These are phyloP conservation scores for Heliconius sara DNA, from an alignment of 2,888 invertebrate species.

Conservation along the genomic window DNA sequence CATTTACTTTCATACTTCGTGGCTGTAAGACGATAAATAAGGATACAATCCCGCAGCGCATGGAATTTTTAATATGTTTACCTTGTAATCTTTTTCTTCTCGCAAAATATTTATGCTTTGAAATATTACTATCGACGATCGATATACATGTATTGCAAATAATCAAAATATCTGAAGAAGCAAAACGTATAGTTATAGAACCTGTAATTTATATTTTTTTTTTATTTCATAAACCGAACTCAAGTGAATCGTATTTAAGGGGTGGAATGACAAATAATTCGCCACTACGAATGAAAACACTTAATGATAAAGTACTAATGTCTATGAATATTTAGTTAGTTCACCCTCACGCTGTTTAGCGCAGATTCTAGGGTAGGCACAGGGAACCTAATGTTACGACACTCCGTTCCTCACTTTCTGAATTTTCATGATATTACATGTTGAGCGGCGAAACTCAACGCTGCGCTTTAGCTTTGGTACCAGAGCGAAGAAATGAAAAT, in stretches of 20 bases:
- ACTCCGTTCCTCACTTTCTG: no score
- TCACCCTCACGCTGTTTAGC: no score
- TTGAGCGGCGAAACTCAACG: not conserved
- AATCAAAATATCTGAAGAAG: not conserved
- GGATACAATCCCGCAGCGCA: conserved; percentile 7
- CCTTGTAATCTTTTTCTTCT: conserved; percentile 22
- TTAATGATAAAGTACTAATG: not conserved
- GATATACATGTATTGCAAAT: not conserved
- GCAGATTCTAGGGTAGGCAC: no score
- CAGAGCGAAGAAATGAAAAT: not conserved
- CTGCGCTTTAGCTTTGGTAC: not conserved
- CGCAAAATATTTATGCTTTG: conserved; percentile 15
- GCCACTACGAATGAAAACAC: not conserved
- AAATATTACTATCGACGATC: conserved; percentile 11
- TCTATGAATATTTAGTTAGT: no score
- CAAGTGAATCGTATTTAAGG: no score
- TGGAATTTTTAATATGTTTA: conserved; percentile 29
- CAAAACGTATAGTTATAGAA: not conserved
- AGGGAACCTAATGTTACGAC: no score
- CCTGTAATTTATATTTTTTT: not conserved
- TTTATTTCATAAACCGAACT: not conserved
- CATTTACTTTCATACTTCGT: conserved; percentile 18
- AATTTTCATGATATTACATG: not conserved
- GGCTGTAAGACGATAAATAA: conserved; percentile 23
- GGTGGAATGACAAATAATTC: not conserved